Evolutionary conservation across 2,113 vertebrate species (phyloP), one percentile per base, ranked within the genome.

Genomic region (Macheiramphus alcinus): DNA sequence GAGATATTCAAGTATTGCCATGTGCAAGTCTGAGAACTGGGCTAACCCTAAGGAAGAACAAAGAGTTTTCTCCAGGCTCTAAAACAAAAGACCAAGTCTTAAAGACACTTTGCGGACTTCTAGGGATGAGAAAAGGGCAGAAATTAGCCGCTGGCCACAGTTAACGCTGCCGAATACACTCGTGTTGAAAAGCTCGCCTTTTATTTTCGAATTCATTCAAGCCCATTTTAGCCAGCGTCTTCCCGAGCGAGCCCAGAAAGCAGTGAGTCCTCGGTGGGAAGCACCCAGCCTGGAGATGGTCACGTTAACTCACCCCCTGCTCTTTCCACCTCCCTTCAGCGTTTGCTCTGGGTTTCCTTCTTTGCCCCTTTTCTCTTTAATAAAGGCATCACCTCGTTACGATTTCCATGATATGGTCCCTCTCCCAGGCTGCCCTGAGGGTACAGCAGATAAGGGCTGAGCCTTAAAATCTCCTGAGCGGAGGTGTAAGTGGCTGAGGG

Each of bases 1-100:
- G 90, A 92, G 97, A 98, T 98, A 98, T 98, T 98, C 98, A 98
- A 97, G 98, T 97, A 98, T 97, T 98, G 98, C 98, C 97, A 98
- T 98, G 98, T 98, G 98, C 98, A 98, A 98, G 98, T 97, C 98
- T 98, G 98, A 98, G 98, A 98, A 98, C 97, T 96, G 97, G 96
- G 97, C 97, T 98, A 97, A 97, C 97, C 96, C 98, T 97, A 93
- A 97, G 92, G 90, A 97, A 97, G 97, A 98, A 98, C 98, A 98
- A 98, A 98, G 98, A 98, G 97, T 98, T 95, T 96, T 97, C 96
- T 97, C 97, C 86, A 93, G 96, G 97, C 95, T 97, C 95, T 96
- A 96, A 98, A 97, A 98, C 98, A 98, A 98, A 98, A 98, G 98
- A 86, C 76, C 86, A 94, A 97, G 97, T 93, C 97, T 97, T 98